phyloP scores from a whole-genome alignment of 35 echinoderm and acorn worm genomes.

The Stichopus chloronotus region DNA sequence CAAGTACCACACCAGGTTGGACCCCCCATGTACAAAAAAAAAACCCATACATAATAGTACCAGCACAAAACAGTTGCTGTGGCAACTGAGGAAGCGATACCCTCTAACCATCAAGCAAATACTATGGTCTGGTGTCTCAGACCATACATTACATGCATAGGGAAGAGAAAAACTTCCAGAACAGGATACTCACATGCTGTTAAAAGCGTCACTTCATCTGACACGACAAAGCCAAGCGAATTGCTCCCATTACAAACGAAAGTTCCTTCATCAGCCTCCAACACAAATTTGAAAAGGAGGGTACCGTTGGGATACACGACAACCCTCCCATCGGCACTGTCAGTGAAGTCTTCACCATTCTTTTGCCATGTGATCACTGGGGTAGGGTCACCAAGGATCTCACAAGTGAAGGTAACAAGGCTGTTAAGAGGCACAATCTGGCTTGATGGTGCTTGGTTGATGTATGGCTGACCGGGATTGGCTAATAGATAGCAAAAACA shows the following conservation, averaged over 20 bases:
- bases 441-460: slow-evolving; percentile 72
- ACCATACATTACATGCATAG: background rate
- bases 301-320: slow-evolving; percentile 60
- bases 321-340: slow-evolving; percentile 36
- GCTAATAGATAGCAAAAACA: slow-evolving; percentile 50
- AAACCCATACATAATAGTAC: too few relatives aligned
- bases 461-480: slow-evolving; percentile 88
- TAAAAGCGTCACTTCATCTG: slow-evolving; percentile 60
- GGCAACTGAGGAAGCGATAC: too few relatives aligned
- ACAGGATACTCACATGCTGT: slow-evolving; percentile 73
- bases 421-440: slow-evolving; percentile 65
- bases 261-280: slow-evolving; percentile 61
- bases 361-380: slow-evolving; percentile 72
- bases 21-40: too few relatives aligned
- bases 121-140: too few relatives aligned
- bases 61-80: too few relatives aligned
- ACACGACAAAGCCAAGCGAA: slow-evolving; percentile 67
- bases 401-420: slow-evolving; percentile 63
- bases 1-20: too few relatives aligned
- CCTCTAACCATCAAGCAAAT: too few relatives aligned
- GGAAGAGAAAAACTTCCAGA: background rate
- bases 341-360: slow-evolving; percentile 38
- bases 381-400: slow-evolving; percentile 84
- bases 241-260: slow-evolving; percentile 89
- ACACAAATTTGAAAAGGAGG: slow-evolving; percentile 64